phyloP scores from a whole-genome alignment of 1,140 invertebrate species.

The Heliothis subflexa region DNA sequence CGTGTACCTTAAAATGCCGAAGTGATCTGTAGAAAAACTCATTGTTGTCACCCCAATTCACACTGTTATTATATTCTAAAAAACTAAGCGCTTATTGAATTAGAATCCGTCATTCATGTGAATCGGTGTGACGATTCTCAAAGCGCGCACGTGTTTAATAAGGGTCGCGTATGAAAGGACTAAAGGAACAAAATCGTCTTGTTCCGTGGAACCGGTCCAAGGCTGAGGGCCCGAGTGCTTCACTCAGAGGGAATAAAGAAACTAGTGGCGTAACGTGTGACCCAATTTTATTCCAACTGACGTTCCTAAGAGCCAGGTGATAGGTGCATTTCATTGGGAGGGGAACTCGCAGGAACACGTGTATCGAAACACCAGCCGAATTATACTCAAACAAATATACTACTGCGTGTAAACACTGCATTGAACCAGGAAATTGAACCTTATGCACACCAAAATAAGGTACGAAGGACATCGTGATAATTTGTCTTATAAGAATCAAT shows the following conservation, averaged over 20 bases:
- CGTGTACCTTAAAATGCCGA: not conserved
- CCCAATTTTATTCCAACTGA: conserved; percentile 74
- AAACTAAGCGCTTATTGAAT: conserved; percentile 45
- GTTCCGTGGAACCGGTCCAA: conserved; percentile 67
- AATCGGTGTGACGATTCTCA: conserved; percentile 56
- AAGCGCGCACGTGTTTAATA: conserved; percentile 67
- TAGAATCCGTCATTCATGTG: conserved; percentile 52
- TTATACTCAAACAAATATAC: conserved; percentile 51
- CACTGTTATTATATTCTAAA: conserved; percentile 37
- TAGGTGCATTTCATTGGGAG: conserved; percentile 75
- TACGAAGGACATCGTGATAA: conserved; percentile 1
- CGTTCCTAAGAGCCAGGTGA: conserved; percentile 70
- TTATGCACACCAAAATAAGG: conserved; percentile 52
- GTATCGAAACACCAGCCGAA: conserved; percentile 70
- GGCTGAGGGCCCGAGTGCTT: conserved; percentile 53
- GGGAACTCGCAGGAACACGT: conserved; percentile 73
- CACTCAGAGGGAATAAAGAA: conserved; percentile 64
- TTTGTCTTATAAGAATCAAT: conserved; percentile 31
- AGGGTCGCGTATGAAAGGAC: conserved; percentile 62
- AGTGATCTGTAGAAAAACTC: not conserved
- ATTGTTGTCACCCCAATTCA: conserved; percentile 40
- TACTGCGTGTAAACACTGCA: conserved; percentile 13
- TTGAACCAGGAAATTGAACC: conserved; percentile 40
- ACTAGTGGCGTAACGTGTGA: conserved; percentile 77
- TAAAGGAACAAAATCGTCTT: conserved; percentile 55